phyloP scores from a whole-genome alignment of 1,140 invertebrate species.

The Plutomurus gul region DNA sequence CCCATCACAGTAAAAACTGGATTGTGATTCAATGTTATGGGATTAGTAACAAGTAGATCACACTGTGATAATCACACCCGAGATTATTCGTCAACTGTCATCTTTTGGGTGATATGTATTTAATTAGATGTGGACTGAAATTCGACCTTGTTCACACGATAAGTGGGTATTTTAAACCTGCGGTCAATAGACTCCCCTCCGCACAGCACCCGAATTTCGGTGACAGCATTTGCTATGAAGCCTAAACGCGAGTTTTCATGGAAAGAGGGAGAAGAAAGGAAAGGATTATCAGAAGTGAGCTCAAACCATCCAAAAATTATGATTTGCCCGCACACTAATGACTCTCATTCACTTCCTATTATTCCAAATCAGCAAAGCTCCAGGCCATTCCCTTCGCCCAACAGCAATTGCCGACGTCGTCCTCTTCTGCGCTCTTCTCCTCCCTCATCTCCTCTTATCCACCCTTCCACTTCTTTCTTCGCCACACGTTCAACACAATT shows the following conservation, averaged over 20 bases:
- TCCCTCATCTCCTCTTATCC: too few relatives aligned
- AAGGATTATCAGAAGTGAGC: not conserved
- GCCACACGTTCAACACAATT: not conserved
- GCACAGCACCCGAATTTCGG: too few relatives aligned
- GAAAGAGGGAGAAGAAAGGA: not conserved
- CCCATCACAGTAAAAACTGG: too few relatives aligned
- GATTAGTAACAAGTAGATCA: too few relatives aligned
- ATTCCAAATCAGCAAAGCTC: constrained; percentile 49
- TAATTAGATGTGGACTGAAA: too few relatives aligned
- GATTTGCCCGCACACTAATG: constrained; percentile 43
- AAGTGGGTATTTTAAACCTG: too few relatives aligned
- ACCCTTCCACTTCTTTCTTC: not conserved
- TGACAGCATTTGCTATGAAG: not conserved
- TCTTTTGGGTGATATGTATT: too few relatives aligned
- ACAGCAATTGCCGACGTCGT: not conserved
- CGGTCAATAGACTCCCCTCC: too few relatives aligned
- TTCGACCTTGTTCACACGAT: too few relatives aligned
- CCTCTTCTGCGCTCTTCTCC: not conserved
- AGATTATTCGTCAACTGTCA: too few relatives aligned
- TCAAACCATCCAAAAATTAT: constrained; percentile 46
- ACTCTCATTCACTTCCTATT: constrained; percentile 49
- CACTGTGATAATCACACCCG: too few relatives aligned
- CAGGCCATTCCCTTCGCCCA: constrained; percentile 33
- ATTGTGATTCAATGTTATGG: too few relatives aligned
- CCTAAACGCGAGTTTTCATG: not conserved